Conservation (phyloP, 2,113 vertebrate species). For the Psammodynastes pulverulentus region DNA sequence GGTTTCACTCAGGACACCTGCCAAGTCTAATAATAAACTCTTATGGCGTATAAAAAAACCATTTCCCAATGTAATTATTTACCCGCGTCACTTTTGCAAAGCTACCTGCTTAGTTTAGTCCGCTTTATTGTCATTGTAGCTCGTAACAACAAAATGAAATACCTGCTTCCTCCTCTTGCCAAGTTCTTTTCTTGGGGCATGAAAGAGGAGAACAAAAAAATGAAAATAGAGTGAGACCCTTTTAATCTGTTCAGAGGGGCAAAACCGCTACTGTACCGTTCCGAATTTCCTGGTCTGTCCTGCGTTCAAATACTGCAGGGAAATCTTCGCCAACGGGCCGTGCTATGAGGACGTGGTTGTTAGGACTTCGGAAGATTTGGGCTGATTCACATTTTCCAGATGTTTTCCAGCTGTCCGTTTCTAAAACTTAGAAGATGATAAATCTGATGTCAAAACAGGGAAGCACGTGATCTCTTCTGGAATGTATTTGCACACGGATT, state of each 20-base stretch:
- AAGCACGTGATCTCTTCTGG: neutral
- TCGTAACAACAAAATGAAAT: too few relatives aligned
- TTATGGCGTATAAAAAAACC: neutral
- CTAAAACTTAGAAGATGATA: slow-evolving; percentile 47
- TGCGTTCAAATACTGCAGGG: slow-evolving; percentile 55
- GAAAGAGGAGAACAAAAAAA: neutral
- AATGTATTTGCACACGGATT: neutral
- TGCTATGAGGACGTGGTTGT: slow-evolving; percentile 65
- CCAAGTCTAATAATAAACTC: neutral
- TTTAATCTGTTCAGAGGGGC: neutral
- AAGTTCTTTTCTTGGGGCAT: neutral
- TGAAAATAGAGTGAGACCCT: neutral
- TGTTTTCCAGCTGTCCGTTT: slow-evolving; percentile 62
- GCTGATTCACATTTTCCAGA: neutral
- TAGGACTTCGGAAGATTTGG: slow-evolving; percentile 55
- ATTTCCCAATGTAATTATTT: neutral
- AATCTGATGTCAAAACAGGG: neutral
- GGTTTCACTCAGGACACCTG: neutral
- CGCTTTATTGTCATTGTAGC: too few relatives aligned
- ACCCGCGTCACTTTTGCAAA: neutral
- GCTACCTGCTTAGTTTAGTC: too few relatives aligned
- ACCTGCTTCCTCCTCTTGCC: neutral
- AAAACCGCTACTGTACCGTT: slow-evolving; percentile 29
- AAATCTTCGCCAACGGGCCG: neutral
- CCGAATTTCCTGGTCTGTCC: slow-evolving; percentile 59